phyloP scores from a whole-genome alignment of 2,113 vertebrate species.

The Ciconia stormi region DNA sequence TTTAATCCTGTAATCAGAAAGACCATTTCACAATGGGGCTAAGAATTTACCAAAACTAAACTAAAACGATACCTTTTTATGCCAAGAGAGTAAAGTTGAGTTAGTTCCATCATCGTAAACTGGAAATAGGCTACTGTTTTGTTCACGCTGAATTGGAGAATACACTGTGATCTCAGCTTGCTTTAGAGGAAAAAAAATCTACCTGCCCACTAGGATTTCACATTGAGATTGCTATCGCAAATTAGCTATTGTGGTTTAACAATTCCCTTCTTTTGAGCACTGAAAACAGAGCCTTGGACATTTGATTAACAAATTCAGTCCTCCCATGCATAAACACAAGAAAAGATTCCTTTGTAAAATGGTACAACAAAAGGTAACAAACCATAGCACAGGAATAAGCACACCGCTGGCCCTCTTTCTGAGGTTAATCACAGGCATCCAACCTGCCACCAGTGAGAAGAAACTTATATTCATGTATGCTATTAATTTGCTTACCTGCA shows the following conservation, averaged over 20 bases:
- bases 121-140: constrained; percentile 28
- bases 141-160: constrained; percentile 21
- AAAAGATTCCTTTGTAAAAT: constrained; percentile 18
- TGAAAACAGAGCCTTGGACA: constrained; percentile 30
- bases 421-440: background rate
- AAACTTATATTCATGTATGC: background rate
- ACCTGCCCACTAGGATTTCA: constrained; percentile 50
- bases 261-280: constrained; percentile 14
- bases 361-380: constrained; percentile 3
- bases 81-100: background rate
- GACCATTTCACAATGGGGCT: constrained; percentile 37
- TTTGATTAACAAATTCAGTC: constrained; percentile 37
- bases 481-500: constrained; percentile 7
- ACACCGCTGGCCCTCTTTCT: background rate
- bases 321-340: background rate
- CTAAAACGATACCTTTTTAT: constrained; percentile 11
- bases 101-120: background rate
- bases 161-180: background rate
- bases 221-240: constrained; percentile 33
- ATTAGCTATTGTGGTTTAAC: constrained; percentile 28
- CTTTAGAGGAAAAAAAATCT: background rate
- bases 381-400: background rate
- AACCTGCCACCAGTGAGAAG: background rate
- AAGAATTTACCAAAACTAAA: constrained; percentile 42
- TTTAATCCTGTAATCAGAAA: constrained; percentile 52